Percentiles rank a stretch among this genome's conserved stretches.
phyloP scores from a whole-genome alignment of 2,797 vertebrate species.

The Streptopelia turtur region DNA sequence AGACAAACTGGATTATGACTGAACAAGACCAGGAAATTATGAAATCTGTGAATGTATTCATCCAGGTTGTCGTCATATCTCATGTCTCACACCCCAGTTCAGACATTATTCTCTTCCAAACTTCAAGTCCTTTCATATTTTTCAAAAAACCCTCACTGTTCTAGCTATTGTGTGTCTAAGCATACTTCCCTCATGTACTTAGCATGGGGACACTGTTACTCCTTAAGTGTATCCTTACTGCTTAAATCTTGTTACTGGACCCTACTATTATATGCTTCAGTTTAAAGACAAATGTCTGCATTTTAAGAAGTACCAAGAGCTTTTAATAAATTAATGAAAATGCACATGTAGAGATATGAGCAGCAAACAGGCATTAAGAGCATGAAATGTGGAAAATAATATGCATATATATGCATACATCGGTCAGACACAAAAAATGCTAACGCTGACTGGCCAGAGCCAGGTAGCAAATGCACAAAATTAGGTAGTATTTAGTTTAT shows the following conservation, averaged over 20 bases:
- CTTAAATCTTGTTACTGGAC: neutral
- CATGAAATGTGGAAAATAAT: neutral
- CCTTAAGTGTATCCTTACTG: neutral
- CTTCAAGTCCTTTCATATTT: rapidly evolving
- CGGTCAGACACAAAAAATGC: neutral
- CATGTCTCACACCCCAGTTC: neutral
- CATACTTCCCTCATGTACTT: neutral
- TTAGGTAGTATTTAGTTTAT: neutral
- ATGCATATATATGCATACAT: neutral
- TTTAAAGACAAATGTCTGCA: neutral
- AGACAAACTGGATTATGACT: neutral
- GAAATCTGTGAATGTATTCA: neutral
- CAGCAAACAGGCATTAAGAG: neutral
- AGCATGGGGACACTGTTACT: neutral
- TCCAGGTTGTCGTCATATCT: neutral
- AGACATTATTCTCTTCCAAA: neutral
- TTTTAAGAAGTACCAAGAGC: neutral
- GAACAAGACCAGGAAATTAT: neutral
- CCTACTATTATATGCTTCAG: rapidly evolving
- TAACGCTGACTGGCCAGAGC: neutral
- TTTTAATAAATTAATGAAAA: neutral
- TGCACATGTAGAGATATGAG: rapidly evolving
- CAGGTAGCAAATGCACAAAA: neutral
- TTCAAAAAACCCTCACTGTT: neutral
- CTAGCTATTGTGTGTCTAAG: neutral